Evolutionary conservation across 2,113 vertebrate genomes (phyloP), one percentile per base, ranked within the genome.

Genomic region (Apeltes quadracus): DNA sequence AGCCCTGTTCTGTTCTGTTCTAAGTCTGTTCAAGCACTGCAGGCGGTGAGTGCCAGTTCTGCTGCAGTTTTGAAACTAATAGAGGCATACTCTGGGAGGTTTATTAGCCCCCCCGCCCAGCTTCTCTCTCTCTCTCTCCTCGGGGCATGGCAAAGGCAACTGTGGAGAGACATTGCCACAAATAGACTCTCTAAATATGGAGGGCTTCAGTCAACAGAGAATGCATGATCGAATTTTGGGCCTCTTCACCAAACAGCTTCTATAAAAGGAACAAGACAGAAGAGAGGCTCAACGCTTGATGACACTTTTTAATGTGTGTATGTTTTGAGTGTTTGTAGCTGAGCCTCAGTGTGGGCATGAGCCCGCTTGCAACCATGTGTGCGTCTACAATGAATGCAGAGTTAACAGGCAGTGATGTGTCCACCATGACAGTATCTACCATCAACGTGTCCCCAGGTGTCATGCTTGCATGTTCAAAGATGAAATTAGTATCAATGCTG

Each of bases 131-230:
- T 50, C 43, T 32, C 20, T 27, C 66, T 84, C 89, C 89, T 87
- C 78, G 2, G 86, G 91, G 88, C 81, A 89, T 68, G 74, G 82
- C 77, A 82, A 88, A 82, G 76, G 89, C 81, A 88, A 87, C 82
- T 79, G 72, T 76, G 78, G 83, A 84, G 86, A 88, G 76, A 84
- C 75, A 61, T 75, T 72, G 83, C 79, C 85, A 83, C 87, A 91
- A 93, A 93, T 92, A 93, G 91, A 89, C 62, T 81, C 86, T 89
- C 87, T 88, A 90, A 92, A 92, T 86, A 85, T 87, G 87, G 86
- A 90, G 79, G 78, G 66, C 70, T 86, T 83, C 81, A 83, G 81
- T 78, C 69, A 61, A 79, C 76, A 86, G 82, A 82, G 85, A 83
- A 86, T 65, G 74, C 64, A 84, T 71, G 80, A 87, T 89, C 54